Percentiles rank a stretch among this genome's conserved stretches.
Evolutionary conservation across 2,888 invertebrate genomes (phyloP).

Genomic region (Hetaerina titia): DNA sequence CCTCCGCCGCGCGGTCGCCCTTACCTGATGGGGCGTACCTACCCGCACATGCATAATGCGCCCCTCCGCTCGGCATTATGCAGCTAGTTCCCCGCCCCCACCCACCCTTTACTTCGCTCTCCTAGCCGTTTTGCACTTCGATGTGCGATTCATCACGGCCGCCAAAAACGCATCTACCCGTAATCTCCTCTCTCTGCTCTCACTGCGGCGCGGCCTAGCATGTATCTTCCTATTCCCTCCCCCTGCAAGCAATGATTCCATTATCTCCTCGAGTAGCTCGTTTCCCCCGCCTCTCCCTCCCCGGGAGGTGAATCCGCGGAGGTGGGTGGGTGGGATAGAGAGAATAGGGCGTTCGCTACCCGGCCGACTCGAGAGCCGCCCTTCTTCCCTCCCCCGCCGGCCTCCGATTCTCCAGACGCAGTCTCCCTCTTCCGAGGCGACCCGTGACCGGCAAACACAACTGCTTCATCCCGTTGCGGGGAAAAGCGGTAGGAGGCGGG

Average conservation of each 20-base stretch:
- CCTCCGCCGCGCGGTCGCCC: background rate
- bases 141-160: background rate
- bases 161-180: background rate
- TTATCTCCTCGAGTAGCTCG: constrained; percentile 23
- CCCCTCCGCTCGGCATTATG: background rate
- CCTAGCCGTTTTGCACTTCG: background rate
- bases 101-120: background rate
- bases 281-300: background rate
- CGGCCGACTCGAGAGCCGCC: background rate
- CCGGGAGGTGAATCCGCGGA: background rate
- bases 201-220: background rate
- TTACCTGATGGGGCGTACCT: background rate
- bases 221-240: background rate
- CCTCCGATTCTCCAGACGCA: background rate
- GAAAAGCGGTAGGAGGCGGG: too few species aligned
- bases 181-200: background rate
- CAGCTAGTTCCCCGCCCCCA: background rate
- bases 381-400: background rate
- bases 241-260: constrained; percentile 45
- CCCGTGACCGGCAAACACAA: constrained; percentile 59
- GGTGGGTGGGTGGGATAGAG: too few species aligned
- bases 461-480: background rate
- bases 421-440: background rate
- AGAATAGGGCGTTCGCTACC: background rate
- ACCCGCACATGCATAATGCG: too few species aligned